A percentile compares a stretch with the other conserved stretches of the same genome.
phyloP scores from a whole-genome alignment of 2,113 vertebrate species.

The Nannobrachium achirus region DNA sequence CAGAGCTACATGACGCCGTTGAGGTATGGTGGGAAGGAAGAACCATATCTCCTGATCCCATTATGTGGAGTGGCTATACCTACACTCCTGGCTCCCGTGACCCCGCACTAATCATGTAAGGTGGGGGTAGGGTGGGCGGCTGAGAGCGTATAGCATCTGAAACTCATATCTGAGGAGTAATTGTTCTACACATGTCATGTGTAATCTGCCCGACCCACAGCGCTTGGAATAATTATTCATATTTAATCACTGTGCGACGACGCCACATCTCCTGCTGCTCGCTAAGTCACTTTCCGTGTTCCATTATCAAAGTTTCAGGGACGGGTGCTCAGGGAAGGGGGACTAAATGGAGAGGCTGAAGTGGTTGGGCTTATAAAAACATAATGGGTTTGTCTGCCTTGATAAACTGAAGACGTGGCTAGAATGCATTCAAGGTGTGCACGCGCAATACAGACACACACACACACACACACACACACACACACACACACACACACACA shows the following conservation, averaged over 20 bases:
- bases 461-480: slow-evolving; percentile 6
- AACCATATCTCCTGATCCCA: slow-evolving; percentile 19
- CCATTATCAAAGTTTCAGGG: slow-evolving; percentile 84
- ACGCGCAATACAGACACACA: slow-evolving; percentile 40
- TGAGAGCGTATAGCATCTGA: slow-evolving; percentile 26
- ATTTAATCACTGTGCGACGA: slow-evolving; percentile 77
- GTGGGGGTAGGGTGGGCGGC: slow-evolving; percentile 27
- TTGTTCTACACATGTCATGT: slow-evolving; percentile 81
- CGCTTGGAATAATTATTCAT: slow-evolving; percentile 83
- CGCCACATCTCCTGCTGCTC: slow-evolving; percentile 70
- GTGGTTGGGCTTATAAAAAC: slow-evolving; percentile 84
- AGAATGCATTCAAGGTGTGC: slow-evolving; percentile 55
- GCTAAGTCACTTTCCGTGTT: slow-evolving; percentile 85
- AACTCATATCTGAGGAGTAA: slow-evolving; percentile 72
- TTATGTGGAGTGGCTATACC: slow-evolving; percentile 22
- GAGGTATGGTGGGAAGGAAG: slow-evolving; percentile 23
- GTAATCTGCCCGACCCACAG: slow-evolving; percentile 77
- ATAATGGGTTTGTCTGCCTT: slow-evolving; percentile 81
- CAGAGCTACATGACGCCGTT: slow-evolving; percentile 32
- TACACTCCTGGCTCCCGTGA: slow-evolving; percentile 36
- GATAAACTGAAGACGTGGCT: slow-evolving; percentile 75
- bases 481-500: background rate
- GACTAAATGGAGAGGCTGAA: slow-evolving; percentile 82
- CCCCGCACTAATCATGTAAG: slow-evolving; percentile 42
- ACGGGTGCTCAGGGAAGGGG: slow-evolving; percentile 67